Evolutionary conservation across 2,797 vertebrate species (phyloP), one percentile per base, ranked within the genome.

Genomic region (Bovichtus diacanthus): DNA sequence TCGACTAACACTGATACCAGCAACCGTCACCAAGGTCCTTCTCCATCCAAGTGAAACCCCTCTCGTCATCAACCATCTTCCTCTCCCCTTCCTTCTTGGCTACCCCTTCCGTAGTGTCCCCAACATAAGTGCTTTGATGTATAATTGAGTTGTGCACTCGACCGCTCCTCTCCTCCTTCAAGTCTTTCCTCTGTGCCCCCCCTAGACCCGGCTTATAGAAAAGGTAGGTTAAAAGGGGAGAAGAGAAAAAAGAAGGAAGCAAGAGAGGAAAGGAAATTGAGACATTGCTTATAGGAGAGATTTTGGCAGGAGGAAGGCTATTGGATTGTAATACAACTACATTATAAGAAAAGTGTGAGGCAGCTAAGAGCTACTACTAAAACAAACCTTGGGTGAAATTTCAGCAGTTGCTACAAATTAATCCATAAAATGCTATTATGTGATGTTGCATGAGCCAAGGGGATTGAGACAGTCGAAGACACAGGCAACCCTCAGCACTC

Each of bases 61-160:
- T 49, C 29, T 69, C 34, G 39, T 61, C 27, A 44, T 31, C 15
- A 62, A 13, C 41, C 6, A 2, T 63, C 41, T 43, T 72, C 47
- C 41, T 67, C 39, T 60, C 54, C 41, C 29, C 50, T 43, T 69
- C 65, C 11, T 56, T 29, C 38, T 46, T 38, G 19, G 27, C 49
- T 50, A 54, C 19, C 60, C 38, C 59, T 66, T 74, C 75, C 10
- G 49, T 50, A 55, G 25, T 64, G 79, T 82, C 81, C 78, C 82
- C 75, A 74, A 55, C 76, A 79, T 61, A 71, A 80, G 63, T 54
- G 62, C 87, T 94, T 93, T 94, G 90, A 94, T 94, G 89, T 93
- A 89, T 94, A 94, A 94, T 93, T 93, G 87, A 93, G 86, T 80
- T 78, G 70, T 80, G 80, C 68, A 60, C 78, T 74, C 44, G 25